A percentile compares a stretch with the other conserved stretches of the same genome.
phyloP scores from a whole-genome alignment of 2,888 invertebrate genomes.

The Hypercompe scribonia region DNA sequence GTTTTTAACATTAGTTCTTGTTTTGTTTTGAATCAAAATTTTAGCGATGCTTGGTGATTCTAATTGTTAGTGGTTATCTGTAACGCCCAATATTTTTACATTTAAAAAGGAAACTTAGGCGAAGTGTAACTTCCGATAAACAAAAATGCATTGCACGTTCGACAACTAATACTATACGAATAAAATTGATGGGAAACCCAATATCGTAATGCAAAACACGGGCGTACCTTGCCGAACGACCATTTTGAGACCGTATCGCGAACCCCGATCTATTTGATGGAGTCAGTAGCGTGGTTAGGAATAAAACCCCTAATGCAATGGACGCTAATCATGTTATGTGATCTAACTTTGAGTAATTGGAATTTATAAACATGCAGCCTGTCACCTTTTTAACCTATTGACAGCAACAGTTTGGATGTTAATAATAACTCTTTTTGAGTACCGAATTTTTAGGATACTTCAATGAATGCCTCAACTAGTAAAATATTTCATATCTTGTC shows the following conservation, averaged over 20 bases:
- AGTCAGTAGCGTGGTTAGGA: slow-evolving; percentile 66
- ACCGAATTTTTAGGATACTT: slow-evolving; percentile 14
- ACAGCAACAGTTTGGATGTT: slow-evolving; percentile 1
- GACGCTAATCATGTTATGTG: slow-evolving; percentile 71
- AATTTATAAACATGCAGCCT: slow-evolving; percentile 56
- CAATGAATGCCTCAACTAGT: too few species aligned
- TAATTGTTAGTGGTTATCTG: background rate
- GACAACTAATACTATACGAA: slow-evolving; percentile 58
- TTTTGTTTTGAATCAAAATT: too few species aligned
- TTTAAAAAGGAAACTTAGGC: background rate
- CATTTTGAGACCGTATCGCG: slow-evolving; percentile 76
- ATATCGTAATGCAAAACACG: slow-evolving; percentile 80
- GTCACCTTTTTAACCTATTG: slow-evolving; percentile 24
- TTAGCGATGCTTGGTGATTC: background rate
- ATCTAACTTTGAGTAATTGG: slow-evolving; percentile 69
- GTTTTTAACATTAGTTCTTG: too few species aligned
- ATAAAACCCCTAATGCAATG: slow-evolving; percentile 66
- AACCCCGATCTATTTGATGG: slow-evolving; percentile 82
- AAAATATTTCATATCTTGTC: too few species aligned
- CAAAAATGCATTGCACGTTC: slow-evolving; percentile 54
- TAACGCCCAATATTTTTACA: background rate
- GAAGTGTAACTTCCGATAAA: slow-evolving; percentile 35
- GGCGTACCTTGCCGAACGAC: slow-evolving; percentile 64
- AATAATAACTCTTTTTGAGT: slow-evolving; percentile 1
- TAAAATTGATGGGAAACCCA: slow-evolving; percentile 76